These are phyloP conservation scores for Caenorhabditis becei DNA, from an alignment of 2,888 invertebrate species.

Conservation along the genomic window DNA sequence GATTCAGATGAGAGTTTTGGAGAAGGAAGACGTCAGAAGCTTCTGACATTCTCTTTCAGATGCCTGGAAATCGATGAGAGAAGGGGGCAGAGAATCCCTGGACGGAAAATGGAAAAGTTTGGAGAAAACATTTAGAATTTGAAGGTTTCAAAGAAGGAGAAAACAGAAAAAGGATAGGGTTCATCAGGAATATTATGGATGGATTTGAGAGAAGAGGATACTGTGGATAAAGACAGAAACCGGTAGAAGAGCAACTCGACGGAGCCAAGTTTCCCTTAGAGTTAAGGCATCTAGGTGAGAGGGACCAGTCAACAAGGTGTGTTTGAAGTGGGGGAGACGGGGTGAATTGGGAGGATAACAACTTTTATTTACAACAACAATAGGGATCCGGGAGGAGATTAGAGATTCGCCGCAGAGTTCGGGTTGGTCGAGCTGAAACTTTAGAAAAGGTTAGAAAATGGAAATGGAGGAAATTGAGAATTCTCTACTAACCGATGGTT, in stretches of 20 bases:
- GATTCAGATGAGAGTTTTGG: not conserved
- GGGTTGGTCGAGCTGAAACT: conserved; percentile 75
- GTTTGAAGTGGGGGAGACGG: conserved; percentile 8
- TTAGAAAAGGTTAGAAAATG: not conserved
- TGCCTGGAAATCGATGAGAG: not conserved
- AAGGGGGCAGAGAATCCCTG: conserved; percentile 8
- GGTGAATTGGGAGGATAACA: not conserved
- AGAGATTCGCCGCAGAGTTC: conserved; percentile 75
- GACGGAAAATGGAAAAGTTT: conserved; percentile 17
- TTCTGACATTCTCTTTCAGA: not conserved
- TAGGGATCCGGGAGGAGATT: conserved; percentile 20
- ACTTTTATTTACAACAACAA: conserved; percentile 32
- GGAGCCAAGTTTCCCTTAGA: conserved; percentile 5
- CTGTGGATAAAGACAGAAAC: conserved; percentile 13
- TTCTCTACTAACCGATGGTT: not conserved
- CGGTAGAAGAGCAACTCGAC: conserved; percentile 9
- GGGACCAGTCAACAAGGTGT: conserved; percentile 1
- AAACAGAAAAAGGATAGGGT: not conserved
- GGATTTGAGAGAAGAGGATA: conserved; percentile 5
- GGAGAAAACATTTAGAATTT: conserved; percentile 5
- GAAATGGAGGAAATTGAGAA: not conserved
- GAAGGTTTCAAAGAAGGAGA: not conserved
- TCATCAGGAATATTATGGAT: conserved; percentile 44
- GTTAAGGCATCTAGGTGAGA: conserved; percentile 31
- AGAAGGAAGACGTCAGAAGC: not conserved